phyloP scores from a whole-genome alignment of 1,140 invertebrate species.

The Plodia interpunctella region DNA sequence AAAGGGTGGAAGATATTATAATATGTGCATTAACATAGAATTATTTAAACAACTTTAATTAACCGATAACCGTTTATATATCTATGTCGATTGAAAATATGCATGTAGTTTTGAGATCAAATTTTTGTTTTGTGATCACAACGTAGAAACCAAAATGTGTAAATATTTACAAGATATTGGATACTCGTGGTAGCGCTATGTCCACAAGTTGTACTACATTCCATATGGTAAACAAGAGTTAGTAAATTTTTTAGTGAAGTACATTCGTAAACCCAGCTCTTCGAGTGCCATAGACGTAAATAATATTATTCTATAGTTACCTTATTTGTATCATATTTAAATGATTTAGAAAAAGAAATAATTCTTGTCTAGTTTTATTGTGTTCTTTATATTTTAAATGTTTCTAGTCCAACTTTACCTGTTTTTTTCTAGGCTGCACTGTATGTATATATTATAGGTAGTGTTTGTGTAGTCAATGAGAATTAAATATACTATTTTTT shows the following conservation, averaged over 20 bases:
- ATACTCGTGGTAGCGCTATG: too few species aligned
- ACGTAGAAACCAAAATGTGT: too few species aligned
- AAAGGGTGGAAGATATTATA: too few species aligned
- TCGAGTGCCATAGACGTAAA: neutral
- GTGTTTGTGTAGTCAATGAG: slow-evolving; percentile 9
- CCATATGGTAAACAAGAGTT: neutral
- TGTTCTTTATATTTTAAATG: neutral
- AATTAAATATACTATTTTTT: slow-evolving; percentile 2
- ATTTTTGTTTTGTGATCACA: too few species aligned
- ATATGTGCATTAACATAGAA: too few species aligned
- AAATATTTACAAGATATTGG: too few species aligned
- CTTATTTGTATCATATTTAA: neutral
- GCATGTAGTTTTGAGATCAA: too few species aligned
- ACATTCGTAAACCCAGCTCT: neutral
- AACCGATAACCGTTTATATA: too few species aligned
- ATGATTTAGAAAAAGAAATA: neutral
- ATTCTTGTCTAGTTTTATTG: neutral
- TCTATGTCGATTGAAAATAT: too few species aligned
- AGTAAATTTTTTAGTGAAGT: neutral
- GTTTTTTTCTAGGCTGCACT: slow-evolving; percentile 6
- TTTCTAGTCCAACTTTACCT: slow-evolving; percentile 13
- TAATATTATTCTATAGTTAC: neutral
- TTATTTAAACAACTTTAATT: too few species aligned
- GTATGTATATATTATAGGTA: slow-evolving; percentile 9
- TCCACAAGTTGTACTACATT: neutral